phyloP scores from a whole-genome alignment of 2,888 invertebrate genomes.

The Hedychridium roseum region DNA sequence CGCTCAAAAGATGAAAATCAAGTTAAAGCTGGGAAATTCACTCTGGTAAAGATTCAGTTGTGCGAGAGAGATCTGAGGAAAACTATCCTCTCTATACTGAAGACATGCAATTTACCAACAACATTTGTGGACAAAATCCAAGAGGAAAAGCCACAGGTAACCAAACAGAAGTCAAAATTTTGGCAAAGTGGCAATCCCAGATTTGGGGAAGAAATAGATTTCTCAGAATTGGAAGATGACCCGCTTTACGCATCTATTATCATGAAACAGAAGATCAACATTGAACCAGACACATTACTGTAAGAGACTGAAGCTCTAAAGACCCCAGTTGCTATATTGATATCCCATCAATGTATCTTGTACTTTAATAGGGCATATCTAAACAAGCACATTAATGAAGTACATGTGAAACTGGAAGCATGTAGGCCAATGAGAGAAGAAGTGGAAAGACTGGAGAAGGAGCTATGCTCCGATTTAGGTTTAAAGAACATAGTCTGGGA shows the following conservation, averaged over 20 bases:
- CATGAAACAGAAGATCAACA: slow-evolving; percentile 65
- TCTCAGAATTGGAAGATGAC: slow-evolving; percentile 65
- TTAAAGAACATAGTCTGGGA: slow-evolving; percentile 77
- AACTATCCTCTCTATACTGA: slow-evolving; percentile 78
- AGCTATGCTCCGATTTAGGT: slow-evolving; percentile 68
- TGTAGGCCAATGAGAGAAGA: slow-evolving; percentile 77
- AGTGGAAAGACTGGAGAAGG: slow-evolving; percentile 72
- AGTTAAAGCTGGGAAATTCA: slow-evolving; percentile 71
- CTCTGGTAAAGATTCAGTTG: slow-evolving; percentile 77
- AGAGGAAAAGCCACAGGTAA: slow-evolving; percentile 59
- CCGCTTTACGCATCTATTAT: slow-evolving; percentile 66
- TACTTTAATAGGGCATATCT: slow-evolving; percentile 73
- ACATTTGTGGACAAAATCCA: slow-evolving; percentile 81
- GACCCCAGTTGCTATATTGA: no score
- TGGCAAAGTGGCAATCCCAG: slow-evolving; percentile 43
- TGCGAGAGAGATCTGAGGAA: slow-evolving; percentile 75
- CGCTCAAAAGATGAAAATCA: slow-evolving; percentile 72
- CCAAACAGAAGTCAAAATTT: slow-evolving; percentile 40
- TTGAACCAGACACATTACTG: slow-evolving; percentile 59
- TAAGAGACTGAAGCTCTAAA: no score
- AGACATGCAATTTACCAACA: slow-evolving; percentile 85
- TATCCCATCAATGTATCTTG: slow-evolving; percentile 1
- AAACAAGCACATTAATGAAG: slow-evolving; percentile 73
- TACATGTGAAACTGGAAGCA: slow-evolving; percentile 73
- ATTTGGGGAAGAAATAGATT: slow-evolving; percentile 47